Evolutionary conservation across 2,113 vertebrate genomes (phyloP), one percentile per base, ranked within the genome.

Genomic region (Shinisaurus crocodilurus): DNA sequence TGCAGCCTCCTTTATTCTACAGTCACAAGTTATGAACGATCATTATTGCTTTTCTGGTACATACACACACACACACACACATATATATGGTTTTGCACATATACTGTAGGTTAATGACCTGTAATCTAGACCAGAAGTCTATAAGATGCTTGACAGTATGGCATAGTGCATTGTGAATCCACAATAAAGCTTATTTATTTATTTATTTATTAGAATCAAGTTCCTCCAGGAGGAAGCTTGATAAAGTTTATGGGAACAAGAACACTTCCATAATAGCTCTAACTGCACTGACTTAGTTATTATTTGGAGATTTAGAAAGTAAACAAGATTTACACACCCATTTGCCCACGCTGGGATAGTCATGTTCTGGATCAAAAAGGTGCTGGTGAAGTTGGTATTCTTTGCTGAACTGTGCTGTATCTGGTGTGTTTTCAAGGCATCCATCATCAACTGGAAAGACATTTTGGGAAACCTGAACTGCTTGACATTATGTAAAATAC

Each of bases 331-430:
- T 89, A 98, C 99, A 98, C 94, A 99, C 99, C 99, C 99, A 99
- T 94, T 99, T 99, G 60, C 97, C 97, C 92, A 98, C 86, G 8
- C 97, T 97, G 13, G 98, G 98, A 88, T 99, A 99, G 96, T 99
- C 98, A n/a, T 99, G 98, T 94, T 99, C 99, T 0, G 98, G 98
- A 95, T 99, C 98, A 90, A 98, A 99, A 63, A 99, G 98, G 89
- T 99, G 98, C 93, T 99, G 98, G 92, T 99, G 98, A 93, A 99
- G 97, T 90, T 99, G 99, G 94, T 99, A 99, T 94, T 99, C 98
- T 95, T 97, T 98, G 96, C 99, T 99, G 97, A 99, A 99, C 95
- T 99, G 98, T 0, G 99, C 99, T 10, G 99, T 99, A 97, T 99
- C 99, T 0, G 99, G 99, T 43, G 98, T 98, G 43, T 99, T 98